phyloP scores from a whole-genome alignment of 2,888 invertebrate genomes.

The Drosophila infuscata region DNA sequence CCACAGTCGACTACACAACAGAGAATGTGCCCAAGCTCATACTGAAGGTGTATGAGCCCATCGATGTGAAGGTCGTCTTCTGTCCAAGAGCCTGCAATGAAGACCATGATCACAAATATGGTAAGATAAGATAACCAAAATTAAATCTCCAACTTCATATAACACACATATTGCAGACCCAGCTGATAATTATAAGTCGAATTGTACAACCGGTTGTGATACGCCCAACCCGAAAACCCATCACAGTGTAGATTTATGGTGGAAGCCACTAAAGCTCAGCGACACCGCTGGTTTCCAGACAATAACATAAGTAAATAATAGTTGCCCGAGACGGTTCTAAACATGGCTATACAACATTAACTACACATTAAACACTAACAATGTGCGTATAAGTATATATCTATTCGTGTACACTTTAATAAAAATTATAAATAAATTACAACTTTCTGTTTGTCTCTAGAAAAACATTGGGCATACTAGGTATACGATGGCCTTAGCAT shows the following conservation, averaged over 20 bases:
- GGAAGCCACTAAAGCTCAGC: slow-evolving; percentile 57
- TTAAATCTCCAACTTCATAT: not conserved
- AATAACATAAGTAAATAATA: slow-evolving; percentile 30
- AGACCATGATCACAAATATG: slow-evolving; percentile 75
- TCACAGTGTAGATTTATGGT: slow-evolving; percentile 67
- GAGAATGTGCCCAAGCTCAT: slow-evolving; percentile 75
- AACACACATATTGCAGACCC: slow-evolving; percentile 46
- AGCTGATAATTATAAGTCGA: slow-evolving; percentile 66
- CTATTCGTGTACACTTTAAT: slow-evolving; percentile 51
- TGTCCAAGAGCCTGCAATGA: slow-evolving; percentile 73
- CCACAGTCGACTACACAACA: slow-evolving; percentile 29
- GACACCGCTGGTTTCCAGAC: slow-evolving; percentile 61
- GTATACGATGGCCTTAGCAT: slow-evolving; percentile 10
- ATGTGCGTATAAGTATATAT: slow-evolving; percentile 17
- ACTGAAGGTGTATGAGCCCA: slow-evolving; percentile 73
- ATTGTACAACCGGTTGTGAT: slow-evolving; percentile 50
- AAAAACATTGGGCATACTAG: slow-evolving; percentile 30
- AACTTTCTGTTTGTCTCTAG: slow-evolving; percentile 16
- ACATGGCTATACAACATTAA: slow-evolving; percentile 47
- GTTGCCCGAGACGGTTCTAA: not conserved
- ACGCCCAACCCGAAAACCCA: slow-evolving; percentile 41
- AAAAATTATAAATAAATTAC: slow-evolving; percentile 64
- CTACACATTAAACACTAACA: slow-evolving; percentile 24
- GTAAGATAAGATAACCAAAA: slow-evolving; percentile 45
- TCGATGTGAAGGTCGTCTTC: slow-evolving; percentile 78